Evolutionary conservation across 2,113 vertebrate species (phyloP).

Genomic region (Arizona elegans): DNA sequence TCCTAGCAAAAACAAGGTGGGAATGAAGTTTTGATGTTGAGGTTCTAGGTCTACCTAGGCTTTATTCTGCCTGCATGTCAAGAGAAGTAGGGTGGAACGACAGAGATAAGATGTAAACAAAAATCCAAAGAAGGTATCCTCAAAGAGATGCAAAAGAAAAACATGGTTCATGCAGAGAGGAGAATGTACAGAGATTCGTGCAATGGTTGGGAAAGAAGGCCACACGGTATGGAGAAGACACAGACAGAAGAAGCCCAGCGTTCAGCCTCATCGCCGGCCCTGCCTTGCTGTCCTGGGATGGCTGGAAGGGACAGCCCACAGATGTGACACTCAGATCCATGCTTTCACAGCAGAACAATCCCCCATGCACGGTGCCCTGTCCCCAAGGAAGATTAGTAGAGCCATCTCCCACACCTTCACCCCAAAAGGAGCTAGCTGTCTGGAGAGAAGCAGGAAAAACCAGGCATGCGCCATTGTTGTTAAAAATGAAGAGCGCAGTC

Average conservation of each 20-base stretch:
- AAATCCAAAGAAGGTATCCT: slow-evolving; percentile 64
- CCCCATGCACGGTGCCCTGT: slow-evolving; percentile 63
- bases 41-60: slow-evolving; percentile 62
- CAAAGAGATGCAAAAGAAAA: slow-evolving; percentile 64
- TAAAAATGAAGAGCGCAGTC: slow-evolving; percentile 16
- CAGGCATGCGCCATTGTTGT: background rate
- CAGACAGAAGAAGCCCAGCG: slow-evolving; percentile 56
- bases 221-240: slow-evolving; percentile 47
- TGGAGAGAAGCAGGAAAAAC: background rate
- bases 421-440: rapidly evolving
- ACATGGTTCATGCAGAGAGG: slow-evolving; percentile 66
- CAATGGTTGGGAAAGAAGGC: slow-evolving; percentile 61
- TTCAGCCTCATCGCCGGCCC: slow-evolving; percentile 64
- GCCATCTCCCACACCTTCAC: background rate
- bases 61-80: slow-evolving; percentile 53
- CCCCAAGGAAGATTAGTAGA: slow-evolving; percentile 56
- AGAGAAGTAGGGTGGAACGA: slow-evolving; percentile 54
- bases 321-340: slow-evolving; percentile 93
- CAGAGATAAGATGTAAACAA: slow-evolving; percentile 42
- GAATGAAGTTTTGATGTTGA: slow-evolving; percentile 55
- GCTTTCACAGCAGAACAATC: slow-evolving; percentile 68
- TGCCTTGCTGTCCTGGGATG: slow-evolving; percentile 61
- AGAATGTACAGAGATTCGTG: slow-evolving; percentile 67
- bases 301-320: slow-evolving; percentile 79
- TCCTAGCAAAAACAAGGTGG: slow-evolving; percentile 35